These are phyloP conservation scores for Himalopsyche phryganea DNA, from an alignment of 1,140 invertebrate genomes.

Conservation along the genomic window DNA sequence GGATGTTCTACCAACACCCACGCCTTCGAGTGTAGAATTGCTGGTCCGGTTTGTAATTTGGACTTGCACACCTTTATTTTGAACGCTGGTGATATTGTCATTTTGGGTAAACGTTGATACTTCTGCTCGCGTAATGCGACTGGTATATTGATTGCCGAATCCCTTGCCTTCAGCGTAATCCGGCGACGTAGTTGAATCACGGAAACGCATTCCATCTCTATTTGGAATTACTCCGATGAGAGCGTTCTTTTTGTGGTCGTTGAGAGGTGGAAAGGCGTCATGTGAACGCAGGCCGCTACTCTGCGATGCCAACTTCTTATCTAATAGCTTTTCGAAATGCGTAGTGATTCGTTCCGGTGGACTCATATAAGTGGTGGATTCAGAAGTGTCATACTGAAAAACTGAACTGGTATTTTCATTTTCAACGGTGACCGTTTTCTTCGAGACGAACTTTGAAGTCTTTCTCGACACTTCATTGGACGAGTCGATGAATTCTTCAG, in stretches of 20 bases:
- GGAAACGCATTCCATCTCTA: too few species aligned
- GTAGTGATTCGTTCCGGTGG: constrained; percentile 47
- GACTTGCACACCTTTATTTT: constrained; percentile 24
- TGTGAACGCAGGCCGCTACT: not conserved
- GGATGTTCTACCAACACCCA: constrained; percentile 3
- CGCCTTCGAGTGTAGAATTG: not conserved
- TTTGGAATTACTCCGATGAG: too few species aligned
- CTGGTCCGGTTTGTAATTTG: constrained; percentile 33
- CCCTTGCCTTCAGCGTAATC: too few species aligned
- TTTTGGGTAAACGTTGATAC: constrained; percentile 10
- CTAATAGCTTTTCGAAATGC: constrained; percentile 38
- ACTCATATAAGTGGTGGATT: constrained; percentile 51
- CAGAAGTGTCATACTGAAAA: constrained; percentile 38
- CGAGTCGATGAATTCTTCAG: constrained; percentile 4
- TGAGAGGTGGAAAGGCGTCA: constrained; percentile 1
- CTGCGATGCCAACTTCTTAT: constrained; percentile 13
- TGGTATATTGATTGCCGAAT: not conserved
- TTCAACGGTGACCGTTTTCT: constrained; percentile 35
- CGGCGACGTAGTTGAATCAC: too few species aligned
- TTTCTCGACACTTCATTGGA: constrained; percentile 24
- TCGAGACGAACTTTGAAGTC: constrained; percentile 36
- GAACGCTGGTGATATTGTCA: not conserved
- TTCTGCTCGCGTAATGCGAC: constrained; percentile 2
- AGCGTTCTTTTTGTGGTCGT: not conserved
- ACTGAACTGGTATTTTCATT: constrained; percentile 14